Conservation (phyloP, 2,888 invertebrate species). For the Acleris cristana region DNA sequence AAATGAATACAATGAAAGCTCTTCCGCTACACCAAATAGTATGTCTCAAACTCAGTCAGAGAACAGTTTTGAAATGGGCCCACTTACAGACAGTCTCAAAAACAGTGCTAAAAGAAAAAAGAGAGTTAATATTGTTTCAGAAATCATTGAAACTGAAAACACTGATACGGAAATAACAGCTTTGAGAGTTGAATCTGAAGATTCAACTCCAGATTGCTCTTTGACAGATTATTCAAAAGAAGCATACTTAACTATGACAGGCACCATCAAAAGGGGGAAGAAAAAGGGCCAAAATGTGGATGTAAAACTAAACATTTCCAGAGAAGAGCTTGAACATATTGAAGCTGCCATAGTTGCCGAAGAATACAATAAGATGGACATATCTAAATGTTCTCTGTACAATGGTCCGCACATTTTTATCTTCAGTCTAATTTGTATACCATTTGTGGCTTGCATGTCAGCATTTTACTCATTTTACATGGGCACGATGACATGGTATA, state of each 20-base stretch:
- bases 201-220: constrained; percentile 82
- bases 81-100: constrained; percentile 72
- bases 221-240: constrained; percentile 81
- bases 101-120: constrained; percentile 83
- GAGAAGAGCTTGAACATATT: constrained; percentile 87
- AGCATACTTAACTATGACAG: constrained; percentile 87
- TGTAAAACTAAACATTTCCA: constrained; percentile 88
- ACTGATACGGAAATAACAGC: constrained; percentile 73
- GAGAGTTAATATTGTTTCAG: constrained; percentile 85
- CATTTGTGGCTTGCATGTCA: constrained; percentile 86
- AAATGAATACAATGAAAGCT: constrained; percentile 71
- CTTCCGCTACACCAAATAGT: constrained; percentile 73
- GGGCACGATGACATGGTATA: constrained; percentile 91
- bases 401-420: constrained; percentile 87
- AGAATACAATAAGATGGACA: constrained; percentile 82
- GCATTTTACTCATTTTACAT: constrained; percentile 88
- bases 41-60: constrained; percentile 79
- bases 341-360: constrained; percentile 85
- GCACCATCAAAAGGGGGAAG: constrained; percentile 88
- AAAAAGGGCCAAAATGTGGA: constrained; percentile 89
- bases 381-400: constrained; percentile 80
- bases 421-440: constrained; percentile 86
- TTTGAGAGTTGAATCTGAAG: constrained; percentile 72
- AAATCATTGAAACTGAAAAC: constrained; percentile 70
- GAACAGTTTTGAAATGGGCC: constrained; percentile 78